Base-by-base conservation (phyloP, 2,888 invertebrate species). In the Drosophila parthenogenetica region DNA sequence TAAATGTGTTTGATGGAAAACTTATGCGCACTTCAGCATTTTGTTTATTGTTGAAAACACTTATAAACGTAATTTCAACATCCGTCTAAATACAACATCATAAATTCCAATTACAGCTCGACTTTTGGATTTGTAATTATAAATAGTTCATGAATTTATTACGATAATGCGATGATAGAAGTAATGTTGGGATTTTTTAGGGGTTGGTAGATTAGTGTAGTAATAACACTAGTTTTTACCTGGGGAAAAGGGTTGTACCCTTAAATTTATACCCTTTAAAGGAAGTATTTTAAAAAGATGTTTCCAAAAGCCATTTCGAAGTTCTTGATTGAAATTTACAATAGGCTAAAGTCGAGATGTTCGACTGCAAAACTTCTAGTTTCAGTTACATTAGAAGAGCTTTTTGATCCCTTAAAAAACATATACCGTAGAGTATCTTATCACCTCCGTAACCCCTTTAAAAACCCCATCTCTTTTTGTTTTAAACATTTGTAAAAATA, bases 61-160 rank as follows among this genome's bases (percentile, higher is more conserved):
- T 22, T 32, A 25, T 55, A 37, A 57, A 48, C 60, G 37, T 57
- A 46, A 57, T 57, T 57, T 46, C 16, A 46, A 46, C 45, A 55
- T 55, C 54, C 54, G 43, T 10, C 2, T 17, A 32, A 43, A 19
- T 19, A 43, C 32, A 45, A 29, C 42, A 17, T 43, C 32, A 32
- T 54, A 43, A 43, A 55, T 55, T 5, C 4, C 32, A 32, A 55
- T 55, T 43, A 43, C 43, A 32, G 32, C 19, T 17, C 17, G 43
- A 19, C 10, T 43, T 14, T 14, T 10, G 29, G 29, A 45, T 43
- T 19, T 35, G 11, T 45, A 43, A 43, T 55, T 55, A 43, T 32
- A 35, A 55, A 43, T 19, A 45, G 43, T 22, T 45, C 1, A 19
- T 14, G 2, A 32, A 32, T 35, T 49, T 49, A 49, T 48, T 48